Conservation (phyloP, 2,797 vertebrate species). For the Chiroxiphia lanceolata region DNA sequence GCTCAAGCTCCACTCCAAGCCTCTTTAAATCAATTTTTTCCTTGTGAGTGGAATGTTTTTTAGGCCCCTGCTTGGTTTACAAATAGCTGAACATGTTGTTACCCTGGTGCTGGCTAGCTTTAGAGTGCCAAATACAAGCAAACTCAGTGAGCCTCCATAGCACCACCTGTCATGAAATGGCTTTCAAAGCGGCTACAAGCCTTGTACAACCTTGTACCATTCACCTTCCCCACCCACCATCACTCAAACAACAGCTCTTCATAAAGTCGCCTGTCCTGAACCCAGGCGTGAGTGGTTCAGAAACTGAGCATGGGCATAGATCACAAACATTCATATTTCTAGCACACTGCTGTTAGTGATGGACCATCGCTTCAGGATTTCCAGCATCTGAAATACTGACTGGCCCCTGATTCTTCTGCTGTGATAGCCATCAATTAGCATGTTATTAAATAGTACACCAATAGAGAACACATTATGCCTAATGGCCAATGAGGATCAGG, state of each 20-base stretch:
- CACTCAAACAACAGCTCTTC: constrained; percentile 21
- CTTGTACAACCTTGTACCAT: constrained; percentile 10
- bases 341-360: not conserved
- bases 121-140: constrained; percentile 76
- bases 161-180: constrained; percentile 65
- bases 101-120: constrained; percentile 84
- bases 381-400: not conserved
- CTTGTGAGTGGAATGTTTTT: constrained; percentile 88
- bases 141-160: constrained; percentile 77
- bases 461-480: constrained; percentile 70
- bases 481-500: constrained; percentile 52
- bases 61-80: constrained; percentile 89
- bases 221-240: constrained; percentile 46
- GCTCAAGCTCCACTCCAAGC: constrained; percentile 78
- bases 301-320: not conserved
- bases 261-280: not conserved
- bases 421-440: constrained; percentile 56
- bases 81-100: constrained; percentile 89
- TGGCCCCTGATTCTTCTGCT: not conserved
- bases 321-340: not conserved
- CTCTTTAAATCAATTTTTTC: constrained; percentile 81
- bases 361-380: constrained; percentile 17
- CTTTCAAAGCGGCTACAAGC: constrained; percentile 25
- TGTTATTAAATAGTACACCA: constrained; percentile 62
- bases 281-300: not conserved